Evolutionary conservation across 2,888 invertebrate genomes (phyloP).

Genomic region (Drosophila imparisetae): DNA sequence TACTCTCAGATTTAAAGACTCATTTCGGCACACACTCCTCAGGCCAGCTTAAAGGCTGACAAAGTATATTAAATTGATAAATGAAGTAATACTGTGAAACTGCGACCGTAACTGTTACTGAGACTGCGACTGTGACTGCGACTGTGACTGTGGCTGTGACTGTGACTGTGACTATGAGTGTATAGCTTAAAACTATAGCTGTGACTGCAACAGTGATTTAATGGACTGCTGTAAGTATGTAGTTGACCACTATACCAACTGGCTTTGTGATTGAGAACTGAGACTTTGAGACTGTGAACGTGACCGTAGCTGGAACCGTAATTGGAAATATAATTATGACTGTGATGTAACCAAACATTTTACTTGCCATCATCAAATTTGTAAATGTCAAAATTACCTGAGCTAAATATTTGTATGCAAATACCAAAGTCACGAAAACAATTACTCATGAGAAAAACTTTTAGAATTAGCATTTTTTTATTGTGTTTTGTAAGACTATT

Average conservation of each 20-base stretch:
- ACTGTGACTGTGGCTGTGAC: slow-evolving; percentile 7
- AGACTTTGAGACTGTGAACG: not conserved
- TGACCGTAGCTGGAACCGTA: not conserved
- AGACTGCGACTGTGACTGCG: not conserved
- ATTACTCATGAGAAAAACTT: not conserved
- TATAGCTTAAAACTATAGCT: not conserved
- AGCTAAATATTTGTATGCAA: slow-evolving; percentile 2
- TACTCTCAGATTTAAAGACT: slow-evolving; percentile 10
- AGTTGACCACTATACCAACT: not conserved
- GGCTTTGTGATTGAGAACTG: not conserved
- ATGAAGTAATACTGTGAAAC: slow-evolving; percentile 27
- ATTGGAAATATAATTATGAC: not conserved
- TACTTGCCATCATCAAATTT: not conserved
- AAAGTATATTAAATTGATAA: slow-evolving; percentile 61
- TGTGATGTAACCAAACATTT: not conserved
- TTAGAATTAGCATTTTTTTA: not conserved
- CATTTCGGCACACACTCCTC: slow-evolving; percentile 16
- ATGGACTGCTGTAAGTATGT: not conserved
- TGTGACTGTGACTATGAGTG: not conserved
- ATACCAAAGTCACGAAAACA: slow-evolving; percentile 1
- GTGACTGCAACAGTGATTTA: not conserved
- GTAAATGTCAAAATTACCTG: not conserved
- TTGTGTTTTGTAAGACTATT: not conserved
- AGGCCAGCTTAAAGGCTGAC: slow-evolving; percentile 23
- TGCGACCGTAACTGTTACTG: not conserved